Base-by-base conservation (phyloP, 1,140 invertebrate genomes). In the Drosophila bifasciata region DNA sequence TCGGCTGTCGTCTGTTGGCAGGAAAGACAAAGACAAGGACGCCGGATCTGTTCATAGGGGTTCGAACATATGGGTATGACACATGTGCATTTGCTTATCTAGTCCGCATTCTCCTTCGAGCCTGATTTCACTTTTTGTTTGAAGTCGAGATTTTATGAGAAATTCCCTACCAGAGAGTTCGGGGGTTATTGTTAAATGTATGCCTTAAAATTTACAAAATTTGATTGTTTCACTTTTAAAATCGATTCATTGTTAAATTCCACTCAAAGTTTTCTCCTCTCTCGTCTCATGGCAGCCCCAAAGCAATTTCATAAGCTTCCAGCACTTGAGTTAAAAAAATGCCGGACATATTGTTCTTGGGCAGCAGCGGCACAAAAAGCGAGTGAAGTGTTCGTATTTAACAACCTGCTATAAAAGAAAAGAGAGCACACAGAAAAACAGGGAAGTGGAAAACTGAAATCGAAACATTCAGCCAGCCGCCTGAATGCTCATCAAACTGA, bases 401-500 rank as follows among this genome's bases (percentile, higher is more conserved):
- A 80, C 52, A 77, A 67, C 78, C 66, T 61, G 60, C 52, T 50
- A 50, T 79, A 79, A 79, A 79, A 68, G n/a, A 79, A 79, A 79
- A 16, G 55, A 40, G 7, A 28, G 11, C 28, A 55, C 43, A 56
- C 8, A 63, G 50, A 28, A 36, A 17, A 15, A 8, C 15, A 15
- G 21, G 23, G 17, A 49, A 52, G 0, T 36, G 32, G 28, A 23
- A 68, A 68, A 46, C 63, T 68, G 41, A 68, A 55, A 55, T 48
- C 63, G 49, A 68, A 56, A 44, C 41, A 36, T 48, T 55, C 32
- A 39, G 49, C 6, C 41, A 57, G 58, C 57, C 55, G 70, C 23
- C 23, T 28, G 45, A 11, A 36, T 36, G 28, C 58, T 58, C 74
- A 70, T 70, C 76, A 74, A 83, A 68, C 32, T 56, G 62, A 23